Percentiles rank a stretch among this genome's conserved stretches.
These are phyloP conservation scores for Pelagia noctiluca DNA, from an alignment of 30 jellyfish, hydroid and myxozoan species.

Conservation along the genomic window DNA sequence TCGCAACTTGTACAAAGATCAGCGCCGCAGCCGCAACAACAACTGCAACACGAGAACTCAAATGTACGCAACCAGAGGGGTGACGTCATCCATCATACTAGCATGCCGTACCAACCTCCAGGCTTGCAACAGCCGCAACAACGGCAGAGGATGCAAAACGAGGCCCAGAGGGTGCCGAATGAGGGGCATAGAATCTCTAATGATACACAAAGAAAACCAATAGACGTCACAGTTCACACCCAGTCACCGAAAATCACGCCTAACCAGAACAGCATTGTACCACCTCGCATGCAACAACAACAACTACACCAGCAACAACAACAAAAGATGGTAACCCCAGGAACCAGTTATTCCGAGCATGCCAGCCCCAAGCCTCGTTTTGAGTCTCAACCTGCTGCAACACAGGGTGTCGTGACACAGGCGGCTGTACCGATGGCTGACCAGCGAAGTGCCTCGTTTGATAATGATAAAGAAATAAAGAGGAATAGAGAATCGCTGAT, in stretches of 20 bases:
- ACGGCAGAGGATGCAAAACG: constrained; percentile 31
- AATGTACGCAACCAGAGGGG: constrained; percentile 19
- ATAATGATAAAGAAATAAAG: constrained; percentile 5
- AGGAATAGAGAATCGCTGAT: neutral
- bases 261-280: neutral
- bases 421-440: constrained; percentile 2
- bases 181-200: too few relatives aligned
- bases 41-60: constrained; percentile 13
- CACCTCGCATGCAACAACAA: constrained; percentile 65
- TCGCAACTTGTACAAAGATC: constrained; percentile 28
- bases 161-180: constrained; percentile 17
- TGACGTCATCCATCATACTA: neutral
- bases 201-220: too few relatives aligned
- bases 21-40: constrained; percentile 14
- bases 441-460: constrained; percentile 11
- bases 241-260: neutral
- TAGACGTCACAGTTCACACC: neutral
- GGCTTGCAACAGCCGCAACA: constrained; percentile 1
- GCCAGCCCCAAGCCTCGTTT: constrained; percentile 4
- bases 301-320: constrained; percentile 18
- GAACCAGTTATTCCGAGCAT: constrained; percentile 1
- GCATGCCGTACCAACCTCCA: constrained; percentile 16
- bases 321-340: neutral
- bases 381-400: neutral
- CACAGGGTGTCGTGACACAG: neutral